Base-by-base conservation (phyloP, 2,888 invertebrate species). In the Parochlus steinenii region DNA sequence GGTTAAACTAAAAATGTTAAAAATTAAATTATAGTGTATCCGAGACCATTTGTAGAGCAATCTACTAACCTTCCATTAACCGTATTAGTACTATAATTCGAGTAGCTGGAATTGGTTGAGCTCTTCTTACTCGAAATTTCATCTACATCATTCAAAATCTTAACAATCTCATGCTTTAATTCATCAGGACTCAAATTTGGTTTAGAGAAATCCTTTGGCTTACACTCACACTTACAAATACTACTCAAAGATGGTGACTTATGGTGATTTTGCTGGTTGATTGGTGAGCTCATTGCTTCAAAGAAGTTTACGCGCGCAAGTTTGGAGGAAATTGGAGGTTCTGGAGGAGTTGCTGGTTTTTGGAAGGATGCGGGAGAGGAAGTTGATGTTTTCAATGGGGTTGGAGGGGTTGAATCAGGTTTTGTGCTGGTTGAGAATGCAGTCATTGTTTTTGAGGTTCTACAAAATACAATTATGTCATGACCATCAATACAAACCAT, bases 391-490 rank as follows among this genome's bases (percentile, higher is more conserved):
- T 36, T 63, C 61, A 56, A 58, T 58, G 55, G 62, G 61, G 47
- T 62, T 58, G 51, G 63, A 60, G 54, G 63, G 56, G 43, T 60
- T 55, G 45, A 55, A 53, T 43, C 59, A 56, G 42, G 47, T 52
- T 45, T 56, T 61, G 43, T 53, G 54, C 45, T 61, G 62, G 41
- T 60, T 56, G 31, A 54, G 57, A 43, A 53, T 53, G 47, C 62
- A 61, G 37, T 57, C 57, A 18, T 59, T 56, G 51, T 63, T 62
- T 49, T 62, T 62, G 7, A 51, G 44, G 48, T 59, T 62, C 5
- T 51, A 50, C 20, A 60, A 57, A 48, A 59, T 62, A 50, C 58
- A 59, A 38, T 56, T 60, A 7, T 61, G 61, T 43, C 52, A 53
- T 0, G 59, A 56, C 25, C 52, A 60, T 52, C 60, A 60, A 18